Percentiles rank a stretch among this genome's conserved stretches.
Evolutionary conservation across 2,888 invertebrate genomes (phyloP).

Genomic region (Rhopalosiphum nymphaeae): DNA sequence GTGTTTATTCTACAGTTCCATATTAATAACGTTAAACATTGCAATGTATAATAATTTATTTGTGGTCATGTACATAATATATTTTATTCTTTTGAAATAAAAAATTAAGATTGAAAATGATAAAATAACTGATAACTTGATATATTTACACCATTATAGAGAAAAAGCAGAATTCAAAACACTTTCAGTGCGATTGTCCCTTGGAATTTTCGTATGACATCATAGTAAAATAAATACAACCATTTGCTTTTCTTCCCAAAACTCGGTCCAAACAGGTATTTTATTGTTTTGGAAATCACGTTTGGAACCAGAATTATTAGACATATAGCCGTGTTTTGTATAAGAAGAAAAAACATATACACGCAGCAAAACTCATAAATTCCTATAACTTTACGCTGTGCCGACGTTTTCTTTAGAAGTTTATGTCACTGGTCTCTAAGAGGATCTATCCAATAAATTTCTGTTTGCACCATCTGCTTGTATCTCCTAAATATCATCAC

Average conservation of each 20-base stretch:
- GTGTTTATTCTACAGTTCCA: neutral
- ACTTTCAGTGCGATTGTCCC: neutral
- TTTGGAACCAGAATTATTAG: constrained; percentile 35
- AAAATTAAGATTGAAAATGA: neutral
- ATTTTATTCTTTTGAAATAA: neutral
- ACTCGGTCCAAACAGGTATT: constrained; percentile 39
- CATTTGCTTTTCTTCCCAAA: neutral
- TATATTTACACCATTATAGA: constrained; percentile 4
- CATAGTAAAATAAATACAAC: constrained; percentile 15
- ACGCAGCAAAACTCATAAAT: constrained; percentile 46
- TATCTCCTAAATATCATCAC: constrained; percentile 39
- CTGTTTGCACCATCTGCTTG: constrained; percentile 7
- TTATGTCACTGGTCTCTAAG: constrained; percentile 11
- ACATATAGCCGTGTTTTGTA: neutral
- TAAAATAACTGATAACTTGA: neutral
- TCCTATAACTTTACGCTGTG: constrained; percentile 22
- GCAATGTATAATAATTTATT: neutral
- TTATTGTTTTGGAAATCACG: constrained; percentile 40
- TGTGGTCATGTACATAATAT: neutral
- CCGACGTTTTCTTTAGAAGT: constrained; percentile 40
- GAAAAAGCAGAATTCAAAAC: neutral
- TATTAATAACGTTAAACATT: neutral
- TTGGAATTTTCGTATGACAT: neutral
- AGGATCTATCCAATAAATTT: constrained; percentile 56
- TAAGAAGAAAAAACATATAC: neutral